Evolutionary conservation across 2,113 vertebrate genomes (phyloP).

Genomic region (Furnarius figulus): DNA sequence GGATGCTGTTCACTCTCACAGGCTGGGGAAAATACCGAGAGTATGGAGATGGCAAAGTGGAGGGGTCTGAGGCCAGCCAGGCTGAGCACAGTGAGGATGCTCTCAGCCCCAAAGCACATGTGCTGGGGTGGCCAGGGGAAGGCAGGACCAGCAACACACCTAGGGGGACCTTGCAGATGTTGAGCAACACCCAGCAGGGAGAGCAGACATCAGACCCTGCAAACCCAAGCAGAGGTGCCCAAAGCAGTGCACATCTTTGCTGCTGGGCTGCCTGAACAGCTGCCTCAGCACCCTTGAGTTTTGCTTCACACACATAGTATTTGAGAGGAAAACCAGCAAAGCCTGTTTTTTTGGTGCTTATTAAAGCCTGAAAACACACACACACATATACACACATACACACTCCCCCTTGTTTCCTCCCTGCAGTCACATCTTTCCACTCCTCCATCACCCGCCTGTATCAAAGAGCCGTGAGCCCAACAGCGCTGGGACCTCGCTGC

Average conservation of each 20-base stretch:
- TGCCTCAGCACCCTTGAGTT: background rate
- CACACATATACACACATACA: background rate
- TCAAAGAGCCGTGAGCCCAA: background rate
- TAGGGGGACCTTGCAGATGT: background rate
- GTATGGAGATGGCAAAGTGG: background rate
- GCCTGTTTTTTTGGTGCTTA: background rate
- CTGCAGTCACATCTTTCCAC: background rate
- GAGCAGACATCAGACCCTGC: background rate
- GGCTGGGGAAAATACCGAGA: background rate
- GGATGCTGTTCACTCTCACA: background rate
- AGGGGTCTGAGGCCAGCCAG: background rate
- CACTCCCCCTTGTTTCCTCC: background rate
- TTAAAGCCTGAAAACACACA: background rate
- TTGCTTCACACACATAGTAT: background rate
- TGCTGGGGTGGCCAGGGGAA: background rate
- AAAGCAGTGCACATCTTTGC: background rate
- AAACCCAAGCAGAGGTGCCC: background rate
- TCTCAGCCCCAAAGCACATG: accelerated
- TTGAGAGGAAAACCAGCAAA: background rate
- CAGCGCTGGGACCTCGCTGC: background rate
- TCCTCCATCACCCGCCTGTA: background rate
- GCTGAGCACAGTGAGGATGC: background rate
- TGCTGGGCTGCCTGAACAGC: background rate
- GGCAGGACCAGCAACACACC: accelerated
- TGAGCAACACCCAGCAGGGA: background rate